Base-by-base conservation (phyloP, 2,113 vertebrate species). In the Tylochromis polylepis region DNA sequence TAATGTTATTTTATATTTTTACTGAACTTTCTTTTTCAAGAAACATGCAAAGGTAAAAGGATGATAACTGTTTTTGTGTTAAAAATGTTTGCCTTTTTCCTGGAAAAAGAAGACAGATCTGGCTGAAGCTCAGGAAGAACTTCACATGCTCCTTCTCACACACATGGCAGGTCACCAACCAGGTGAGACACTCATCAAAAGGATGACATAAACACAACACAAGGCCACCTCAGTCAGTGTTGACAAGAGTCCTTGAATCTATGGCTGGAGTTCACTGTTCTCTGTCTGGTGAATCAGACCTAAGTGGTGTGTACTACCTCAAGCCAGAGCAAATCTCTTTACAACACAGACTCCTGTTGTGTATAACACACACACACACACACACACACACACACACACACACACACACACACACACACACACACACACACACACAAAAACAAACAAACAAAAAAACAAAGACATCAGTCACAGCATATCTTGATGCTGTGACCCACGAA, bases 211-310 rank as follows among this genome's bases (percentile, higher is more conserved):
- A 29, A 81, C 62, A 53, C 67, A 62, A 24, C 62, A 67, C 87
- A 85, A 83, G 89, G 90, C 89, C 89, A 20, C 34, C 59, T 72
- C 80, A 29, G 55, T 84, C 59, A 36, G 79, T 16, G 34, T 56
- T 81, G 79, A 85, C 84, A 38, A 58, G 36, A 88, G 77, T 60
- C 81, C 49, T 90, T 91, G 53, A 85, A 67, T 38, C 57, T 60
- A 80, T 46, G 53, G 56, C 41, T 87, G 56, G 80, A 86, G 51
- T 56, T 85, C 67, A 60, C 70, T 29, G 88, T 80, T 82, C 85
- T 72, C 53, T 81, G 55, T 82, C 51, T 81, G 86, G 16, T 88
- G 91, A 92, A 80, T 84, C 59, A 84, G 56, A 77, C 34, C 22
- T 36, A 49, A 81, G 58, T 31, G 65, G 53, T 56, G 59, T 67